Percentiles rank a stretch among this genome's conserved stretches.
These are phyloP conservation scores for Hyaena hyaena DNA, from an alignment of 2,113 vertebrate species.

Conservation along the genomic window DNA sequence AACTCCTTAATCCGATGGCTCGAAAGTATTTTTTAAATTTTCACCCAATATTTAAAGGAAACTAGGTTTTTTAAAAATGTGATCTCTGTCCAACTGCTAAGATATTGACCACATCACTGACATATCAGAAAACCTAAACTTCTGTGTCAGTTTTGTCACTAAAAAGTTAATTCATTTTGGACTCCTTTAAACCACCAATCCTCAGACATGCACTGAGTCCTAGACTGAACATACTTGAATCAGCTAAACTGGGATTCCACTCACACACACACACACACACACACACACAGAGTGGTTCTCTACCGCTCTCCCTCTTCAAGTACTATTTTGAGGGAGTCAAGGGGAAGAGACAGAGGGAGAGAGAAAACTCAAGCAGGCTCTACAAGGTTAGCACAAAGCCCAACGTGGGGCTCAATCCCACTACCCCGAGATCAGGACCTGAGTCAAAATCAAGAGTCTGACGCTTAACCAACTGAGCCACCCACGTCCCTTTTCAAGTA, in stretches of 20 bases:
- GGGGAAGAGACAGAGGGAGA: too few species aligned
- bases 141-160: neutral
- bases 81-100: neutral
- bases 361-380: too few species aligned
- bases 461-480: too few species aligned
- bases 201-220: neutral
- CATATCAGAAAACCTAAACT: neutral
- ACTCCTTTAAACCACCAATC: neutral
- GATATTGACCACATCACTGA: neutral
- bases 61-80: neutral
- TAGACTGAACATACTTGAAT: neutral
- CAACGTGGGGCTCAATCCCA: too few species aligned
- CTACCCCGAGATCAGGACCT: too few species aligned
- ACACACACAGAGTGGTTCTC: neutral
- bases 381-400: too few species aligned
- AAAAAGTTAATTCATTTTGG: neutral
- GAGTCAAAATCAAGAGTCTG: too few species aligned
- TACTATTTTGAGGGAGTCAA: neutral
- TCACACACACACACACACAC: neutral
- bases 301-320: neutral
- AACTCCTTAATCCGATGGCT: neutral
- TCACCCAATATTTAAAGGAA: neutral
- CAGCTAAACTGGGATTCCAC: neutral
- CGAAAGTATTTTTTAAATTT: neutral
- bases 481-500: neutral